Base-by-base conservation (phyloP, 2,888 invertebrate species). In the Dynastes tityus region DNA sequence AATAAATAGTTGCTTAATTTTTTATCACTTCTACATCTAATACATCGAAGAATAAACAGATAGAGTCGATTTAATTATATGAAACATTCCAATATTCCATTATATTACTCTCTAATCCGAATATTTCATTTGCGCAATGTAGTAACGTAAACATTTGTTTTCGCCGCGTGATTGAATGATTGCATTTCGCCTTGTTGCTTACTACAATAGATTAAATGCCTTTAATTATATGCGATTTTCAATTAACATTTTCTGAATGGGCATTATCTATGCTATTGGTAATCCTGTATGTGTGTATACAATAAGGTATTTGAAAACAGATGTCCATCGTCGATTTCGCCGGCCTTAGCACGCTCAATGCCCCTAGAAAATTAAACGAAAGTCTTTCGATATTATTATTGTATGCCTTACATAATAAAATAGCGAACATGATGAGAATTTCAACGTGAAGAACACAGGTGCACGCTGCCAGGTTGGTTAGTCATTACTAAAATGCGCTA, bases 161-260 rank as follows among this genome's bases (percentile, higher is more conserved):
- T 6, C 8, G 45, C 11, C 9, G 45, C 9, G 45, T 45, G 6
- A 45, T 45, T 45, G 55, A 55, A 55, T 13, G 55, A 2, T n/a
- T n/a, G 55, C 55, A 55, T 55, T 55, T 11, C 55, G 16, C 55
- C 55, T 37, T 2, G 32, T 32, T 32, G 32, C 32, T 5, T 32
- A 32, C 32, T 32, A 3, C 65, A 40, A 65, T 13, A 40, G 65
- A 65, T 65, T 40, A 65, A 65, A 65, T 9, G 40, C 40, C 16
- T 65, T 65, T 65, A 65, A 65, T 65, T 65, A 40, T n/a, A 37
- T 65, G 65, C 40, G 37, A 40, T 65, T 65, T 65, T 65, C 65
- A 65, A 65, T 65, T 65, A 65, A 65, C 40, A 32, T 11, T 16
- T 65, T 65, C 65, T 45, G 65, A 65, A 65, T 65, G 6, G 32